Percentiles rank a stretch among this genome's conserved stretches.
Conservation (phyloP, 1,140 invertebrate species). For the Watersipora subatra region DNA sequence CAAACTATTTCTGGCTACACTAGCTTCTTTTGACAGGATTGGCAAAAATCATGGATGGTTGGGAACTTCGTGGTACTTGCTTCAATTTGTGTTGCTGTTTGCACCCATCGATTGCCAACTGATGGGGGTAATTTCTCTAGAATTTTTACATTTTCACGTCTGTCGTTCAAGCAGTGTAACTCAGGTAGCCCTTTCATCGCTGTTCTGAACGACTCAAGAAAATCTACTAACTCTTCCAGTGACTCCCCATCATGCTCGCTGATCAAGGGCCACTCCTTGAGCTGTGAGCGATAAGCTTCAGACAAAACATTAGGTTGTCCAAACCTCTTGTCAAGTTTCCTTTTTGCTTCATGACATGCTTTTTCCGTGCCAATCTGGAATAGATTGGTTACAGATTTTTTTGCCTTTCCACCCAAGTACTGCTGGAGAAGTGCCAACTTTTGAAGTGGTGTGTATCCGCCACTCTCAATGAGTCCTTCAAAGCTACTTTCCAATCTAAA, state of each 20-base stretch:
- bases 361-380: not conserved
- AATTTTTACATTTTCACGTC: not conserved
- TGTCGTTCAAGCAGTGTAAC: not conserved
- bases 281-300: not conserved
- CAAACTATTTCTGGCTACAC: not conserved
- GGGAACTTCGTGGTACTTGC: not conserved
- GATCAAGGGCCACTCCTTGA: not conserved
- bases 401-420: not conserved
- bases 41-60: not conserved
- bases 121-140: not conserved
- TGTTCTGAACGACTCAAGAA: not conserved
- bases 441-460: not conserved
- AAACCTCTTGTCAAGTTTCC: not conserved
- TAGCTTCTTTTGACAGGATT: not conserved
- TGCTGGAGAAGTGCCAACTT: not conserved
- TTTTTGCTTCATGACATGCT: not conserved
- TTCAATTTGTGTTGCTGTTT: not conserved
- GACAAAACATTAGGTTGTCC: not conserved
- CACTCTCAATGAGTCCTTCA: not conserved
- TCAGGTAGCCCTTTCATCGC: not conserved
- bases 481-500: not conserved
- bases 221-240: not conserved
- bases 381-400: not conserved
- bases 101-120: not conserved
- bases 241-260: not conserved